phyloP scores from a whole-genome alignment of 2,113 vertebrate species.

The Terrapene triunguis region DNA sequence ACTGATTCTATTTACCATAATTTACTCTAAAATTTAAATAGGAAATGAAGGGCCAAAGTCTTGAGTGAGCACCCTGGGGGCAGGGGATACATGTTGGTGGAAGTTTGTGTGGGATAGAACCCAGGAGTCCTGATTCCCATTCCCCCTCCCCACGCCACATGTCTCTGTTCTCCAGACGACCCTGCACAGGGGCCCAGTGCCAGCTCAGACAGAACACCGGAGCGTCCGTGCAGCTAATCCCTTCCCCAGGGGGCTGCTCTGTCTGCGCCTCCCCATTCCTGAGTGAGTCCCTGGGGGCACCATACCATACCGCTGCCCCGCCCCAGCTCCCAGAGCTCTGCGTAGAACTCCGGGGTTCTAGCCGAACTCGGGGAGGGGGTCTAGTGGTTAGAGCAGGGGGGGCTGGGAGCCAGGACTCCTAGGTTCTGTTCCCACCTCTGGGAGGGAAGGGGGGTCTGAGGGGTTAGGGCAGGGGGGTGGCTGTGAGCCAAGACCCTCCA shows the following conservation, averaged over 20 bases:
- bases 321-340: not conserved
- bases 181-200: not conserved
- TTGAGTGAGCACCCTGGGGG: not conserved
- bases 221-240: not conserved
- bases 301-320: not conserved
- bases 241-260: not conserved
- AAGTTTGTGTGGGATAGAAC: not conserved
- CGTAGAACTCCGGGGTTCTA: too few relatives aligned
- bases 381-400: too few relatives aligned
- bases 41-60: not conserved
- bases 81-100: not conserved
- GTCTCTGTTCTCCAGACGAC: not conserved
- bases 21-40: not conserved
- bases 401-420: too few relatives aligned
- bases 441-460: not conserved
- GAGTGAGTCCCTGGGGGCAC: not conserved
- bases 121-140: not conserved
- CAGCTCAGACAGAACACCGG: not conserved
- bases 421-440: too few relatives aligned
- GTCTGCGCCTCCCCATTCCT: not conserved
- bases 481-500: not conserved
- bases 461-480: not conserved
- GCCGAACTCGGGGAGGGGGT: too few relatives aligned
- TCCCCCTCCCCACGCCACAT: not conserved
- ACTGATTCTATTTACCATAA: not conserved